Base-by-base conservation (phyloP, 1,140 invertebrate genomes). In the Zophobas morio region DNA sequence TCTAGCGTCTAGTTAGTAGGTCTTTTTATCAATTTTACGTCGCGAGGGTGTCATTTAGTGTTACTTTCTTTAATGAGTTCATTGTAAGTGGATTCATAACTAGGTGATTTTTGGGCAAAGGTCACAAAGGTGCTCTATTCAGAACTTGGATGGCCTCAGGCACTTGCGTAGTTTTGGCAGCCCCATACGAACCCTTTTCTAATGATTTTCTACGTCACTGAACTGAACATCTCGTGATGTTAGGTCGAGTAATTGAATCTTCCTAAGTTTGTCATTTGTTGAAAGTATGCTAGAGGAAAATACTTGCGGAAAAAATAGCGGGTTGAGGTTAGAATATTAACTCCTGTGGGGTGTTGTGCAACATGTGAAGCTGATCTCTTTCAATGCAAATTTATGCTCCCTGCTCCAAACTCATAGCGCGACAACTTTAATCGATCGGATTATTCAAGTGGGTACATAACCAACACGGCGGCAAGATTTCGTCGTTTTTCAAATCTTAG, bases 301-400 rank as follows among this genome's bases (percentile, higher is more conserved):
- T 54, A 20, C 20, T 20, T 20, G 20, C 20, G 20, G 20, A 20
- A 20, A 20, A 20, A 20, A 20, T 20, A 20, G 20, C 20, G 20
- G 37, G 56, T 60, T 36, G 36, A 60, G 37, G 56, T 60, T 60
- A 60, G 34, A 60, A 60, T 60, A 60, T 60, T 60, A 60, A 60
- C 56, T 60, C 56, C 56, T 60, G 56, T 60, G 56, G 56, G 56
- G 36, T 60, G 36, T 66, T 32, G 39, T 66, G 60, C 60, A 66
- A 66, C 60, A 66, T 66, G 60, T 66, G 60, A 66, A 39, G 39
- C 39, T 66, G 39, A 66, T 66, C 60, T 66, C 60, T 66, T 66
- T 66, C 60, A 66, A 66, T 66, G 60, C 39, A 66, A 66, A 66
- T 66, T 66, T 42, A 42, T 66, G 60, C 39, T 66, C 39, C 60